These are phyloP conservation scores for Podarcis lilfordi DNA, from an alignment of 2,797 vertebrate species.

Conservation along the genomic window DNA sequence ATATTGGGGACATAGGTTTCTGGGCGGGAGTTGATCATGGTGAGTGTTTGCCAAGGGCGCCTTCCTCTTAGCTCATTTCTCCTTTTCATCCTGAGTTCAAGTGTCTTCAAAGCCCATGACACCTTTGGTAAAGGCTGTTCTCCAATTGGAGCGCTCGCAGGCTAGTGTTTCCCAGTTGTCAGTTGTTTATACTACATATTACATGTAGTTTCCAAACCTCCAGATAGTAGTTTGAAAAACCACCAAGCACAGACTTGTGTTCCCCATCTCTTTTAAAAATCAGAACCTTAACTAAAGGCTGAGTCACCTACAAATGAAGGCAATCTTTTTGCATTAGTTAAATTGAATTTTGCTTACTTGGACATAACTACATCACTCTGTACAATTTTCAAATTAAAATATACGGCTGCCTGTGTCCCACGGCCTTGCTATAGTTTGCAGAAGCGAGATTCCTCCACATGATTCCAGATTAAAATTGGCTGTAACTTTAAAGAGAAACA, in stretches of 20 bases:
- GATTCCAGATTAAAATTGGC: not conserved
- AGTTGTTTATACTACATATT: too few relatives aligned
- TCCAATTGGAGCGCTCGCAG: too few relatives aligned
- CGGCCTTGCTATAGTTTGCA: not conserved
- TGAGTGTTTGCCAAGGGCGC: too few relatives aligned
- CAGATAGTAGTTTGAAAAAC: not conserved
- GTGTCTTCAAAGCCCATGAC: too few relatives aligned
- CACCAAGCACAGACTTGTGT: not conserved
- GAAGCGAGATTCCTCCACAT: not conserved
- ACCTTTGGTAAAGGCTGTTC: too few relatives aligned
- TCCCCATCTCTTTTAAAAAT: not conserved
- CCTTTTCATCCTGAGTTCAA: too few relatives aligned
- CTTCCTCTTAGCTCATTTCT: too few relatives aligned
- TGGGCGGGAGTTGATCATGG: too few relatives aligned
- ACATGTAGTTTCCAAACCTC: too few relatives aligned
- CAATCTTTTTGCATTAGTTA: not conserved
- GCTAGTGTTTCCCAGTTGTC: too few relatives aligned
- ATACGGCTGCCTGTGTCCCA: not conserved
- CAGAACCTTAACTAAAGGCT: not conserved
- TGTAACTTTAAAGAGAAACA: not conserved
- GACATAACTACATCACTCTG: not conserved
- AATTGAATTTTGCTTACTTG: not conserved
- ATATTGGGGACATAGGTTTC: too few relatives aligned
- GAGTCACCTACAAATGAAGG: not conserved
- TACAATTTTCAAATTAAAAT: not conserved